A percentile compares a stretch with the other conserved stretches of the same genome.
These are phyloP conservation scores for Schizaphis graminum DNA, from an alignment of 2,888 invertebrate species.

Conservation along the genomic window DNA sequence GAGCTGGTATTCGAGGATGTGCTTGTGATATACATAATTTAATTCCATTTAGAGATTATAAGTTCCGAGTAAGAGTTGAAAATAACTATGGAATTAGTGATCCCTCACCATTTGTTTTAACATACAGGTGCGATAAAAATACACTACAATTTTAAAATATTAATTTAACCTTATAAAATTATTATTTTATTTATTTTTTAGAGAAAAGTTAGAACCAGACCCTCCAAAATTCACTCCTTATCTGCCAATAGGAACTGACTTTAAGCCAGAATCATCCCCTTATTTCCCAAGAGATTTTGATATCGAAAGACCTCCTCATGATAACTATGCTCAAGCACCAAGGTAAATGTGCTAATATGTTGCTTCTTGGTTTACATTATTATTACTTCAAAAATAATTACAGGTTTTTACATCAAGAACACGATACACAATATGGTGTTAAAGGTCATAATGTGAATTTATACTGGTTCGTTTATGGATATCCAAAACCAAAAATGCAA, in stretches of 20 bases:
- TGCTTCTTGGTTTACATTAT: background rate
- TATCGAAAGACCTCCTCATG: slow-evolving; percentile 88
- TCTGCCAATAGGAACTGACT: slow-evolving; percentile 84
- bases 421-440: slow-evolving; percentile 90
- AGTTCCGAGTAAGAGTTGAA: slow-evolving; percentile 94
- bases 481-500: slow-evolving; percentile 93
- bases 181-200: slow-evolving; percentile 69
- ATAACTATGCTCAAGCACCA: slow-evolving; percentile 86
- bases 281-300: slow-evolving; percentile 94
- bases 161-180: slow-evolving; percentile 4
- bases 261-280: slow-evolving; percentile 86
- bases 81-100: slow-evolving; percentile 97
- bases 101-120: slow-evolving; percentile 91
- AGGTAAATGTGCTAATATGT: slow-evolving; percentile 70
- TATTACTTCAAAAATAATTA: slow-evolving; percentile 43
- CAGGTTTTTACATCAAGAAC: slow-evolving; percentile 87
- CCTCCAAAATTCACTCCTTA: slow-evolving; percentile 85
- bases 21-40: slow-evolving; percentile 91
- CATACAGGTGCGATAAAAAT: slow-evolving; percentile 74
- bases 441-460: slow-evolving; percentile 91
- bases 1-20: slow-evolving; percentile 88
- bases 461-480: slow-evolving; percentile 95
- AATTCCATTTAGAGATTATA: slow-evolving; percentile 94
- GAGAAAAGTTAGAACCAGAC: slow-evolving; percentile 83
- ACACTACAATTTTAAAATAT: background rate